Percentiles rank a stretch among this genome's conserved stretches.
Evolutionary conservation across 2,113 vertebrate species (phyloP).

Genomic region (Oreocharis arfaki): DNA sequence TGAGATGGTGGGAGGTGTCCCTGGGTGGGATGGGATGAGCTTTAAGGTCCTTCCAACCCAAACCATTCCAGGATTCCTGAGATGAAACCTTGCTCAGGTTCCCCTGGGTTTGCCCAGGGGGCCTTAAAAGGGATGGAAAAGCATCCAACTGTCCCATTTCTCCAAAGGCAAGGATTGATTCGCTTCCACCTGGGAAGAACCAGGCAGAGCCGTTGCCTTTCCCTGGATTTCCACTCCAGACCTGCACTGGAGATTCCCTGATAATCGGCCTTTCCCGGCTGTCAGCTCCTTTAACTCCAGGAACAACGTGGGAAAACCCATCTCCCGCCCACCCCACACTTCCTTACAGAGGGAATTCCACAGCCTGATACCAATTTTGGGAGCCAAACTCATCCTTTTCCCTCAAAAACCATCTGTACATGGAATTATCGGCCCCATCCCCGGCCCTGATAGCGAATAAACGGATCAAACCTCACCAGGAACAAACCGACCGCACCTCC

Average conservation of each 20-base stretch:
- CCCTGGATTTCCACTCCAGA: background rate
- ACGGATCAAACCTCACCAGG: fast-evolving
- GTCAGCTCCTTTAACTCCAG: background rate
- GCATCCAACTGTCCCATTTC: fast-evolving
- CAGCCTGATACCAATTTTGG: background rate
- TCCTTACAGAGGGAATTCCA: background rate
- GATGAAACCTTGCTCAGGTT: background rate
- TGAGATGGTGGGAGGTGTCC: background rate
- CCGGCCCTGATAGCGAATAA: fast-evolving
- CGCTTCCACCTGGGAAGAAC: too few species aligned
- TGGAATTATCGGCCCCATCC: background rate
- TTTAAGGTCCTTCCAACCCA: too few species aligned
- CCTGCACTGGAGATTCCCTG: background rate
- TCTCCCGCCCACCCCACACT: fast-evolving
- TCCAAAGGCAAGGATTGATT: background rate
- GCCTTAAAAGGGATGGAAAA: background rate
- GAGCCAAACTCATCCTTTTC: background rate
- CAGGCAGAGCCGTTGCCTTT: background rate
- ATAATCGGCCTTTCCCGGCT: background rate
- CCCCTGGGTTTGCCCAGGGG: background rate
- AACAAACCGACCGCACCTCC: background rate
- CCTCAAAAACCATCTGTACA: background rate
- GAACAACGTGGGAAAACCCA: background rate
- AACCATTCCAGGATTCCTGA: background rate
- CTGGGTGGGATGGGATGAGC: background rate